These are phyloP conservation scores for Herpailurus yagouaroundi DNA, from an alignment of 2,113 vertebrate genomes.

Conservation along the genomic window DNA sequence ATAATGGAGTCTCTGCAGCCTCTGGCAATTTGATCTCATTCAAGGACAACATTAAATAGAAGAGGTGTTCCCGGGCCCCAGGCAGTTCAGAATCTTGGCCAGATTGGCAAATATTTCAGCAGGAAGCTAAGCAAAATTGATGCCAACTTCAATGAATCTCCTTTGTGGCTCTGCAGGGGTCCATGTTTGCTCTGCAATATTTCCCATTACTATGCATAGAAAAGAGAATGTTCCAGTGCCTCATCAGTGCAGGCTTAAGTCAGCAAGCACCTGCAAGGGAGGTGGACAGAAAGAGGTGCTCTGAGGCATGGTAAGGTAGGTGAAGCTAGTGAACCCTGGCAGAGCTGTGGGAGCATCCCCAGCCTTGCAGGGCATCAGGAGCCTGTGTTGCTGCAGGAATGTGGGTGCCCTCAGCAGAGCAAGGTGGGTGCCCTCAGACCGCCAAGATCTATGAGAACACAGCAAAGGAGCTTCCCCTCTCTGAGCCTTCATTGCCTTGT, in stretches of 20 bases:
- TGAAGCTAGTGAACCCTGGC: background rate
- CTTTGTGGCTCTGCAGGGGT: background rate
- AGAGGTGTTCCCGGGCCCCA: background rate
- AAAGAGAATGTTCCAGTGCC: background rate
- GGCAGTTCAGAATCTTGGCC: background rate
- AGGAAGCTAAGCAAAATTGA: conserved; percentile 34
- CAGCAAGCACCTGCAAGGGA: background rate
- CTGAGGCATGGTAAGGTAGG: accelerated
- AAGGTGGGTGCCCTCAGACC: background rate
- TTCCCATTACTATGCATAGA: background rate
- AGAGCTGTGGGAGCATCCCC: background rate
- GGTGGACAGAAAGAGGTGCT: background rate
- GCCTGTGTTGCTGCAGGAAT: background rate
- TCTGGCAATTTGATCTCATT: background rate
- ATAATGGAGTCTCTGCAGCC: background rate
- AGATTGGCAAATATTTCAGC: conserved; percentile 45
- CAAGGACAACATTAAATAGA: background rate
- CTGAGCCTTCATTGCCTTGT: background rate
- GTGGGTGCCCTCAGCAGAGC: background rate
- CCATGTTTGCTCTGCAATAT: background rate
- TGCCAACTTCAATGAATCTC: conserved; percentile 36
- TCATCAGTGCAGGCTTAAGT: background rate
- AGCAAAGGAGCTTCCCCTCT: background rate
- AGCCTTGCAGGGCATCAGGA: background rate
- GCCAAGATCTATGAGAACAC: background rate